Evolutionary conservation across 2,113 vertebrate species (phyloP), one percentile per base, ranked within the genome.

Genomic region (Perca fluviatilis): DNA sequence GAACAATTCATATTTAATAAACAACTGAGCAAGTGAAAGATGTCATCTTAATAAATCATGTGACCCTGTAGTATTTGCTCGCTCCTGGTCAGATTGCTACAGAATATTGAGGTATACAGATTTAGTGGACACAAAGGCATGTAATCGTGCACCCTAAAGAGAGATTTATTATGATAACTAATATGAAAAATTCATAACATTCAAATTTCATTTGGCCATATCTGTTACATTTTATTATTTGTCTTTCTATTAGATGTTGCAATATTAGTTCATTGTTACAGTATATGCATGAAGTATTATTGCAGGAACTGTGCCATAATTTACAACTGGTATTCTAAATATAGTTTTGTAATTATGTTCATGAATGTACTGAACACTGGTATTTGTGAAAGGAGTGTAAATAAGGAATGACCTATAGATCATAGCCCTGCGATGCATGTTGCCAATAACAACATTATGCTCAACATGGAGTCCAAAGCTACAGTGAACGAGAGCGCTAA

Each of bases 1-100:
- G 87, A 93, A 87, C 77, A 74, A 93, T 95, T 77, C 81, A 94
- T 91, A 90, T 88, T 93, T 95, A 85, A 95, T 90, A 83, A 91
- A 90, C 79, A 88, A 84, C 77, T 62, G 36, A 91, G 83, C 53
- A 46, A 80, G 83, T 80, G 66, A 89, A 93, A 72, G 83, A 90
- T 84, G 91, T 89, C 50, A 40, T 74, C 64, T 93, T 30, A 92
- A 94, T 92, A 94, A 93, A 89, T 90, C 72, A 94, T 93, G 87
- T 53, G 62, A 79, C 27, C 47, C 46, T 40, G 46, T 47, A 15
- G 25, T 50, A 50, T 72, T 13, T 46, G 53, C 74, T 79, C 21
- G 7, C 16, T 63, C 19, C 57, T 30, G 80, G 66, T 83, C 86
- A 78, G 75, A 80, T 53, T 40, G 43, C 63, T 84, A 25, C 46